Evolutionary conservation across 2,113 vertebrate genomes (phyloP).

Genomic region (rabbit (Oryctolagus cuniculus)): DNA sequence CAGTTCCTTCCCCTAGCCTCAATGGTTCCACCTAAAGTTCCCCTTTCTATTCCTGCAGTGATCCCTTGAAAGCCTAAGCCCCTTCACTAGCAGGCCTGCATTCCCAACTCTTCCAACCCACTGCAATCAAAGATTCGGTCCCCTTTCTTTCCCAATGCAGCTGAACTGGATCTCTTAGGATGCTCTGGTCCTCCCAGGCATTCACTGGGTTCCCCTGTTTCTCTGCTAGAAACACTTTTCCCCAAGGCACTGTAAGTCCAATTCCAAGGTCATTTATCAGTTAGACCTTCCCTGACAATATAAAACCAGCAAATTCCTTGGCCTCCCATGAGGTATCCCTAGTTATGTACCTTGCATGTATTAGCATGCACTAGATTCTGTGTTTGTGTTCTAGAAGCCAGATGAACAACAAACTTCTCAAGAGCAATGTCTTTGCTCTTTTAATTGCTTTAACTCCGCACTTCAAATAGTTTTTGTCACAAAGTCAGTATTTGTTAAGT

Average conservation of each 20-base stretch:
- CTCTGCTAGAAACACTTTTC: no score
- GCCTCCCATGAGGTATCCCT: background rate
- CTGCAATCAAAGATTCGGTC: background rate
- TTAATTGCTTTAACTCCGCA: background rate
- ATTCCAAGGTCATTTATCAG: background rate
- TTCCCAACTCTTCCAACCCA: background rate
- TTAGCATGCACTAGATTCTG: accelerated
- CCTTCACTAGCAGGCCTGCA: background rate
- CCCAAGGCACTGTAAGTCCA: background rate
- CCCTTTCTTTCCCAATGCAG: background rate
- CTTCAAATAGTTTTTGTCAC: background rate
- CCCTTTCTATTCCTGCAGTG: background rate
- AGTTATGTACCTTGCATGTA: background rate
- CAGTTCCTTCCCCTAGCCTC: background rate
- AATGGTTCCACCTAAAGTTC: background rate
- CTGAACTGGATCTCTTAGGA: background rate
- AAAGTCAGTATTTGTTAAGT: background rate
- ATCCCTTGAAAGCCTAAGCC: background rate
- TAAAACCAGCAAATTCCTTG: background rate
- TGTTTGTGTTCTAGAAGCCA: no score
- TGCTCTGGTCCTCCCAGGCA: accelerated
- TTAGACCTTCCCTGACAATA: background rate
- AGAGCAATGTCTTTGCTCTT: background rate
- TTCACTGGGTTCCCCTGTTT: background rate
- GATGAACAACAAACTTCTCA: no score